phyloP scores from a whole-genome alignment of 1,140 invertebrate genomes.

The Drosophila parvula region DNA sequence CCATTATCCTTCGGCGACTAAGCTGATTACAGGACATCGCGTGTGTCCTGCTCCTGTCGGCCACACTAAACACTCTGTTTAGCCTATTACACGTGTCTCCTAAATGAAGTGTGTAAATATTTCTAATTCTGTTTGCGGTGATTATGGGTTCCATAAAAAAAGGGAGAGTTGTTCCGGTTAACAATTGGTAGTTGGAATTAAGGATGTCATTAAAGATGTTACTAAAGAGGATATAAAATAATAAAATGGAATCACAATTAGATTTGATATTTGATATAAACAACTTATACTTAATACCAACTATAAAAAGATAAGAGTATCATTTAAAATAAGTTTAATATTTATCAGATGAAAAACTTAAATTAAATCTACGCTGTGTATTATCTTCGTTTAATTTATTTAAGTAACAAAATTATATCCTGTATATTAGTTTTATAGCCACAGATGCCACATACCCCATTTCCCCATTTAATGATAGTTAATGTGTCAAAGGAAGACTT shows the following conservation, averaged over 20 bases:
- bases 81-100: conserved; percentile 75
- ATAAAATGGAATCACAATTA: background rate
- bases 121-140: conserved; percentile 53
- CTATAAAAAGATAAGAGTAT: too few relatives aligned
- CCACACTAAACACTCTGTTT: conserved; percentile 59
- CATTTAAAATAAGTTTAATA: background rate
- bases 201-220: background rate
- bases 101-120: conserved; percentile 73
- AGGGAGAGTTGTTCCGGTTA: conserved; percentile 7
- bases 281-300: background rate
- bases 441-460: background rate
- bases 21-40: conserved; percentile 58
- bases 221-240: background rate
- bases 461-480: background rate
- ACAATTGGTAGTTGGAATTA: background rate
- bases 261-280: too few relatives aligned
- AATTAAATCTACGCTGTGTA: background rate
- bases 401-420: too few relatives aligned
- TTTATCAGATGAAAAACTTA: background rate
- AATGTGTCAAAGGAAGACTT: background rate
- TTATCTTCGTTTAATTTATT: background rate
- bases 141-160: conserved; percentile 39
- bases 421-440: background rate
- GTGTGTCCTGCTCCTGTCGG: conserved; percentile 41
- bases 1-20: conserved; percentile 34